Evolutionary conservation across 2,888 invertebrate genomes (phyloP).

Genomic region (Bombylius major): DNA sequence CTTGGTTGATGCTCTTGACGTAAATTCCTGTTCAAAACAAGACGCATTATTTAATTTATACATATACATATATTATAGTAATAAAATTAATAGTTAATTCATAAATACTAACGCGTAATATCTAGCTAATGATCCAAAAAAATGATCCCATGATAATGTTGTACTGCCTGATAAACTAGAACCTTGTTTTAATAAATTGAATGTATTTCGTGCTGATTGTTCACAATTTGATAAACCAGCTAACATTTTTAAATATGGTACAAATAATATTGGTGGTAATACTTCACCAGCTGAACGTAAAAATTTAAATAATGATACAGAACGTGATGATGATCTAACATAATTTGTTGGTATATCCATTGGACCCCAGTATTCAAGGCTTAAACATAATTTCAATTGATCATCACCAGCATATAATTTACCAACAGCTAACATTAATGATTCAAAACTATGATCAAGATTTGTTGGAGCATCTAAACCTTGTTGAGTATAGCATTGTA

Average conservation of each 20-base stretch:
- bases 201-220: slow-evolving; percentile 66
- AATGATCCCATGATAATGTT: slow-evolving; percentile 71
- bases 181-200: slow-evolving; percentile 58
- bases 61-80: neutral
- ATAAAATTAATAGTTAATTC: neutral
- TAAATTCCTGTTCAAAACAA: slow-evolving; percentile 42
- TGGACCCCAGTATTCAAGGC: slow-evolving; percentile 67
- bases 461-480: slow-evolving; percentile 63
- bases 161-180: slow-evolving; percentile 41
- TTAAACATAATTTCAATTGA: slow-evolving; percentile 52
- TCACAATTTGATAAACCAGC: slow-evolving; percentile 64
- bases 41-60: neutral
- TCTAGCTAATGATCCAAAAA: slow-evolving; percentile 62
- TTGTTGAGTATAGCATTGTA: slow-evolving; percentile 59
- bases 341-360: slow-evolving; percentile 22
- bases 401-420: slow-evolving; percentile 61
- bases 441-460: slow-evolving; percentile 67
- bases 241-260: slow-evolving; percentile 77
- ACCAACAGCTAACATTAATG: slow-evolving; percentile 65
- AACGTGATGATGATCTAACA: slow-evolving; percentile 39
- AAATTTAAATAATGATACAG: slow-evolving; percentile 80
- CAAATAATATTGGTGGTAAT: slow-evolving; percentile 69
- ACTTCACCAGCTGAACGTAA: slow-evolving; percentile 78
- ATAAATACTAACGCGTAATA: slow-evolving; percentile 48
- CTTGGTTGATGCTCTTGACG: slow-evolving; percentile 55